Conservation (phyloP, 2,797 vertebrate species). For the Acanthopagrus latus region DNA sequence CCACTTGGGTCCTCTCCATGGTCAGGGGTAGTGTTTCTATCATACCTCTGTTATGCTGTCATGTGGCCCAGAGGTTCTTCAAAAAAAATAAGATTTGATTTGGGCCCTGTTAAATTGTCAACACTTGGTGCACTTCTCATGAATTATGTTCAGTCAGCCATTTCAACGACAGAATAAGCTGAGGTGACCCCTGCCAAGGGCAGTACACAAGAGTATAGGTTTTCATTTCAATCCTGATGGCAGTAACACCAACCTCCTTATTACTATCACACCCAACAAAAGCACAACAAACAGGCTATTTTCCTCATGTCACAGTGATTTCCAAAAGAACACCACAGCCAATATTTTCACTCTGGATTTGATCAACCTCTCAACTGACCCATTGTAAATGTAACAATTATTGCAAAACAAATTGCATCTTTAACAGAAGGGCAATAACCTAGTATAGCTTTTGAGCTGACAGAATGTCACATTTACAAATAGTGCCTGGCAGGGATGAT, state of each 20-base stretch:
- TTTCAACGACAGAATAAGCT: conserved; percentile 48
- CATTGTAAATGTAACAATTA: conserved; percentile 20
- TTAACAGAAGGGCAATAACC: conserved; percentile 1
- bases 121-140: conserved; percentile 30
- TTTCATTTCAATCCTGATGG: conserved; percentile 44
- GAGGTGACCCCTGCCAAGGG: conserved; percentile 48
- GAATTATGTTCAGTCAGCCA: conserved; percentile 56
- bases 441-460: background rate
- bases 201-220: conserved; percentile 26
- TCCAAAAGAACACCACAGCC: conserved; percentile 21
- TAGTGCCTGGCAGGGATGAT: background rate
- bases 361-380: conserved; percentile 25
- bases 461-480: background rate
- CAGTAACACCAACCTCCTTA: conserved; percentile 18
- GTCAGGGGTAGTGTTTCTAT: conserved; percentile 5
- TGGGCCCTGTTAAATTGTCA: conserved; percentile 52
- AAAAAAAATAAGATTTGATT: conserved; percentile 42
- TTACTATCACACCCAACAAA: conserved; percentile 14
- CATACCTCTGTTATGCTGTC: conserved; percentile 3
- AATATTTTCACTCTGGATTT: conserved; percentile 30
- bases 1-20: background rate
- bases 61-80: conserved; percentile 1
- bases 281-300: conserved; percentile 26
- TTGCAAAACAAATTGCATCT: conserved; percentile 7
- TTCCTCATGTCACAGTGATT: conserved; percentile 20